A percentile compares a stretch with the other conserved stretches of the same genome.
These are phyloP conservation scores for Embidobia sp. DNA, from an alignment of 2,888 invertebrate genomes.

Conservation along the genomic window DNA sequence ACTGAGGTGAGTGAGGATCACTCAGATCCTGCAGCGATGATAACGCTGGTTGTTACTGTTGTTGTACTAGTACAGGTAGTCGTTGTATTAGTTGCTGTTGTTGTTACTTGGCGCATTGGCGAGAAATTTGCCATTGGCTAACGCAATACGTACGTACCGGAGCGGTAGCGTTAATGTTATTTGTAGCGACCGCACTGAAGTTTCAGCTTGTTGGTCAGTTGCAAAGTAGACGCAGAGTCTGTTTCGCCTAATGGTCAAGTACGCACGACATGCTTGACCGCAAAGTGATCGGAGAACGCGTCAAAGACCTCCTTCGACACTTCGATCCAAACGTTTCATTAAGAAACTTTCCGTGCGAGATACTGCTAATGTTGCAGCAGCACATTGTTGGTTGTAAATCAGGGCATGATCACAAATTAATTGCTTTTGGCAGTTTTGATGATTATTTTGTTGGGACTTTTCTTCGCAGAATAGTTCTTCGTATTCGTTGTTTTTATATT, in stretches of 20 bases:
- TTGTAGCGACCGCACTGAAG: constrained; percentile 75
- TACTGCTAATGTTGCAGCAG: constrained; percentile 15
- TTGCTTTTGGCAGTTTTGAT: no score
- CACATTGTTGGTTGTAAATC: no score
- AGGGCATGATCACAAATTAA: no score
- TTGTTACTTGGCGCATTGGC: constrained; percentile 77
- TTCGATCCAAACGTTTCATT: constrained; percentile 53
- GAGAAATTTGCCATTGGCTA: constrained; percentile 75
- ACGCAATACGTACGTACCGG: constrained; percentile 50
- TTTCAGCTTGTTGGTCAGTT: constrained; percentile 68
- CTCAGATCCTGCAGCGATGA: constrained; percentile 25
- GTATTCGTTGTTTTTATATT: no score
- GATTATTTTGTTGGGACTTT: no score
- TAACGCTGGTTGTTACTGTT: constrained; percentile 23
- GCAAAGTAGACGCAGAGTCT: constrained; percentile 67
- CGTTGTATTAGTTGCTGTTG: constrained; percentile 67
- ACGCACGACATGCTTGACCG: constrained; percentile 74
- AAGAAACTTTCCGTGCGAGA: constrained; percentile 38
- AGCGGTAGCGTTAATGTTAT: constrained; percentile 77
- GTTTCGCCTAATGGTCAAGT: constrained; percentile 78
- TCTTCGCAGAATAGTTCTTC: no score
- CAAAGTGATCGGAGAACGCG: constrained; percentile 76
- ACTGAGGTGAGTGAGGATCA: constrained; percentile 21
- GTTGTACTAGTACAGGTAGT: no score
- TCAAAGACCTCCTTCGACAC: constrained; percentile 64